Evolutionary conservation across 2,888 invertebrate genomes (phyloP).

Genomic region (Bimastos eiseni): DNA sequence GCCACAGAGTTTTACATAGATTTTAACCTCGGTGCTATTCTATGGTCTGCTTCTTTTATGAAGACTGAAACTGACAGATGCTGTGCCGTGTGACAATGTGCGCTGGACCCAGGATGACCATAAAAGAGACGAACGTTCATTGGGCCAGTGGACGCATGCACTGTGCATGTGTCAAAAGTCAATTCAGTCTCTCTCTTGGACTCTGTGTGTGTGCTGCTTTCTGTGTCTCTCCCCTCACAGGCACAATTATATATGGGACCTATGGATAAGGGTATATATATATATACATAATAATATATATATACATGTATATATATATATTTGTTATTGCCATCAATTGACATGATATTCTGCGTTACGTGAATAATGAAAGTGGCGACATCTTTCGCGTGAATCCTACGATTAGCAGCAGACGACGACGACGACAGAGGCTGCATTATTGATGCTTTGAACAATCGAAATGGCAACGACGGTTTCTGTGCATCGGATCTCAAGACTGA

Average conservation of each 20-base stretch:
- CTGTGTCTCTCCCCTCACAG: background rate
- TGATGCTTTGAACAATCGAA: background rate
- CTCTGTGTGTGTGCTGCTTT: no score
- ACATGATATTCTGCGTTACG: background rate
- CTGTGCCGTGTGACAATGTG: background rate
- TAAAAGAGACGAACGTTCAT: background rate
- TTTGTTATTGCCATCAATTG: no score
- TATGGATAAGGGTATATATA: no score
- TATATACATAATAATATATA: background rate
- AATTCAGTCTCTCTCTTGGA: background rate
- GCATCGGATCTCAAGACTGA: background rate
- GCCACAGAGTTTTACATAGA: background rate
- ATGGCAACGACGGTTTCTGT: background rate
- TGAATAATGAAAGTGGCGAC: constrained; percentile 9
- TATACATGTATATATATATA: background rate
- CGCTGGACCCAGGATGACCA: background rate
- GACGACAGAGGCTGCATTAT: background rate
- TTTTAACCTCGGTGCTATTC: background rate
- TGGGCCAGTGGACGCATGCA: background rate
- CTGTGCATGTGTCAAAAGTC: background rate
- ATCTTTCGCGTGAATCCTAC: background rate
- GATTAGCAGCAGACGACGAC: background rate
- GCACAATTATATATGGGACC: no score
- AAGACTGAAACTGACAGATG: background rate
- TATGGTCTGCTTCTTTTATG: background rate